phyloP scores from a whole-genome alignment of 2,113 vertebrate species.

The Notarius lentiginosus region DNA sequence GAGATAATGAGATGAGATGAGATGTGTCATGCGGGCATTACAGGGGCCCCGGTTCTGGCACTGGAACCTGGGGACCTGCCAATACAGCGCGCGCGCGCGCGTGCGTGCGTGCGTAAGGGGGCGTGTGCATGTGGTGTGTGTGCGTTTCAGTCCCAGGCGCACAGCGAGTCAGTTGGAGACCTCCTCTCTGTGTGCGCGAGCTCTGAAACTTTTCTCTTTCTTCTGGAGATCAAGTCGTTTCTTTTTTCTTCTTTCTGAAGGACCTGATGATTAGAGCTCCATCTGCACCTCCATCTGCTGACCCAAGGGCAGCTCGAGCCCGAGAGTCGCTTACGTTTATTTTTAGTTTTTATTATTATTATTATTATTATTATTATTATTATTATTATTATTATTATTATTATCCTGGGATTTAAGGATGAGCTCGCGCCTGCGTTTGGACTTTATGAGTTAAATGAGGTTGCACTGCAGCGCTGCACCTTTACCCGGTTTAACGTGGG shows the following conservation, averaged over 20 bases:
- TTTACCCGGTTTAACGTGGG: background rate
- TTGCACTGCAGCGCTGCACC: background rate
- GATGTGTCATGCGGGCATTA: too few species aligned
- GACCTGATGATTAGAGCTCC: too few species aligned
- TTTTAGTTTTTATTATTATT: background rate
- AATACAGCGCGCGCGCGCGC: too few species aligned
- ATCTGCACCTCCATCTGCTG: background rate
- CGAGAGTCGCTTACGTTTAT: background rate
- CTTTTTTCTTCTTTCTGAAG: background rate
- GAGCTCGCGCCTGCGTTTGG: background rate
- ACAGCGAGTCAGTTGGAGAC: background rate
- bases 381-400: background rate
- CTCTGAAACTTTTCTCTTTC: background rate
- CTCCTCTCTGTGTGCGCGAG: background rate
- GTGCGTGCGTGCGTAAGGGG: constrained; percentile 1
- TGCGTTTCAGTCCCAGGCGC: constrained; percentile 10
- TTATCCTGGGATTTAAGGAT: background rate
- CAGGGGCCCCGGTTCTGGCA: too few species aligned
- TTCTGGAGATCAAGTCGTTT: background rate
- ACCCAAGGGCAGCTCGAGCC: background rate
- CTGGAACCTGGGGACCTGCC: background rate
- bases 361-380: too few species aligned
- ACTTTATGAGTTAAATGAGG: background rate
- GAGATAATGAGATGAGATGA: too few species aligned
- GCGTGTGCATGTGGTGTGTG: constrained; percentile 3